phyloP scores from a whole-genome alignment of 1,140 invertebrate species.

The Chrysopa pallens region DNA sequence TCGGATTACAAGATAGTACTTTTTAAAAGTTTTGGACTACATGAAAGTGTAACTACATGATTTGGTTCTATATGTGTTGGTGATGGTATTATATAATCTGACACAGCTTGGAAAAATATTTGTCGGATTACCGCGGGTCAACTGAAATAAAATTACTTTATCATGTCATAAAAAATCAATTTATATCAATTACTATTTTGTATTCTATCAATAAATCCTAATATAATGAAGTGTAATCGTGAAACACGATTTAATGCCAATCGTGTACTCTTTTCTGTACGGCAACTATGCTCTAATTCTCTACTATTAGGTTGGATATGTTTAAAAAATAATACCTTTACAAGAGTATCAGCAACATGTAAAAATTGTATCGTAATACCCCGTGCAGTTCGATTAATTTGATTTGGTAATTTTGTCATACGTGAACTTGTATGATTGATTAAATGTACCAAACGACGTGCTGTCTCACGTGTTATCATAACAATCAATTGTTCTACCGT shows the following conservation, averaged over 20 bases:
- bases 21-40: too few species aligned
- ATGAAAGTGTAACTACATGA: too few species aligned
- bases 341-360: slow-evolving; percentile 14
- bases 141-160: too few species aligned
- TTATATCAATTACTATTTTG: background rate
- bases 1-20: too few species aligned
- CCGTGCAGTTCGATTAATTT: slow-evolving; percentile 16
- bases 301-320: background rate
- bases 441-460: slow-evolving; percentile 53
- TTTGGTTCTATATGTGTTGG: too few species aligned
- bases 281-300: too few species aligned
- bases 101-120: too few species aligned
- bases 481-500: slow-evolving; percentile 58
- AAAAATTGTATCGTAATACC: slow-evolving; percentile 19
- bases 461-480: slow-evolving; percentile 50
- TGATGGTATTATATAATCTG: too few species aligned
- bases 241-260: background rate
- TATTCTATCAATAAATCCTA: background rate
- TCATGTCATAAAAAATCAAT: too few species aligned
- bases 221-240: slow-evolving; percentile 1
- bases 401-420: slow-evolving; percentile 36
- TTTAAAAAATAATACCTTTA: slow-evolving; percentile 3
- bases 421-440: slow-evolving; percentile 42
- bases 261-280: background rate
- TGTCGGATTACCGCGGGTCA: too few species aligned